Evolutionary conservation across 2,888 invertebrate genomes (phyloP), one percentile per base, ranked within the genome.

Genomic region (Platypus cylindrus): DNA sequence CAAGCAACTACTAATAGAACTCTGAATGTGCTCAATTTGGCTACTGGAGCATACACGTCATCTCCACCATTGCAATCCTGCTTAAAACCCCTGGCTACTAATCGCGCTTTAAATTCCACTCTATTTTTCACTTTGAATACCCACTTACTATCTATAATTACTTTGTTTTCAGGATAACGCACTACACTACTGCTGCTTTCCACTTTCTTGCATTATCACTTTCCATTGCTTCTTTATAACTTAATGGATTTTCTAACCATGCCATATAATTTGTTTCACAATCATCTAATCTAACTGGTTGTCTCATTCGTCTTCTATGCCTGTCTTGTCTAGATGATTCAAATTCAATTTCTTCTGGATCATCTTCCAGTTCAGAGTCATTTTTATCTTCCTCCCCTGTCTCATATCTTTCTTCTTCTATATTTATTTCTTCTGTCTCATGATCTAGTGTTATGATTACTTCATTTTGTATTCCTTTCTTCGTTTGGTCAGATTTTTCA

Each of bases 1-100:
- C n/a, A n/a, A n/a, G 22, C 22, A 20, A 20, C 22, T 20, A 20
- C 22, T 8, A 20, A 9, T 20, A 36, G 7, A 25, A 11, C 16
- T 20, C 22, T 20, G 22, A 20, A 20, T 20, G 26, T n/a, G n/a
- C n/a, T n/a, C n/a, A n/a, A n/a, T n/a, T n/a, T n/a, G n/a, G n/a
- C n/a, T n/a, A n/a, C n/a, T 34, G 18, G 8, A 41, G 34, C 32
- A 34, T 32, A 14, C 40, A 30, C 5, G 34, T 42, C 18, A 17
- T 26, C n/a, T 31, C 17, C 28, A 12, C 18, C 18, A 18, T 14
- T 14, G 36, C 34, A 13, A 17, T 38, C 17, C 28, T 41, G 35
- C 15, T 44, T 40, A 26, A 47, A 49, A 7, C 46, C 46, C 14
- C 40, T 17, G 17, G 45, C 47, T 3, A 50, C 48, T 22, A 49